Evolutionary conservation across 2,888 invertebrate species (phyloP), one percentile per base, ranked within the genome.

Genomic region (Epiblema foenella): DNA sequence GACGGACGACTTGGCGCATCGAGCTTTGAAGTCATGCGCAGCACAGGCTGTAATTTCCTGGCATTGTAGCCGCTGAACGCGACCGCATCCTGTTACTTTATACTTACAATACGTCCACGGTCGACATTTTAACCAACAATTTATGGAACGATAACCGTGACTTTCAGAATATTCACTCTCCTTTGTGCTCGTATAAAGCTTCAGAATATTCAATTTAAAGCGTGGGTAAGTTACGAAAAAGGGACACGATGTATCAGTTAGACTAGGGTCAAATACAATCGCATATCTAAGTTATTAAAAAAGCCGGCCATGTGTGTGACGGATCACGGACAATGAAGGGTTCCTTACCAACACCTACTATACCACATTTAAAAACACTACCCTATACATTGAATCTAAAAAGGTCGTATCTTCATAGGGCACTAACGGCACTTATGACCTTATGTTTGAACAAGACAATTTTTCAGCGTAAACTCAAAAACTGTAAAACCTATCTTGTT

Each of bases 81-180:
- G 54, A 68, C 62, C 60, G 52, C 68, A 60, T 68, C 62, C 68
- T 54, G 54, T 56, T 68, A 60, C 68, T 68, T 52, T 68, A 56
- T 60, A n/a, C n/a, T n/a, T n/a, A 46, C 56, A 62, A 56, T 37
- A 62, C 29, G 54, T 62, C 46, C 46, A n/a, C 54, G n/a, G 20
- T 49, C 12, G 68, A 33, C 33, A 56, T 54, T 62, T 62, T 56
- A 46, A 68, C 42, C 52, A 17, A 29, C 17, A 68, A 39, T 52
- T 52, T 68, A 52, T 39, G 18, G 18, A 51, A 51, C 18, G 63
- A 33, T 37, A 51, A 18, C 18, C 15, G 33, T 18, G n/a, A 18
- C 33, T 52, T 37, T 63, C 20, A 42, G 15, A 59, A 20, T 24
- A 18, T 58, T 37, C 42, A n/a, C 24, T 42, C 20, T 20, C 39